These are phyloP conservation scores for Picus viridis DNA, from an alignment of 2,797 vertebrate genomes.

Conservation along the genomic window DNA sequence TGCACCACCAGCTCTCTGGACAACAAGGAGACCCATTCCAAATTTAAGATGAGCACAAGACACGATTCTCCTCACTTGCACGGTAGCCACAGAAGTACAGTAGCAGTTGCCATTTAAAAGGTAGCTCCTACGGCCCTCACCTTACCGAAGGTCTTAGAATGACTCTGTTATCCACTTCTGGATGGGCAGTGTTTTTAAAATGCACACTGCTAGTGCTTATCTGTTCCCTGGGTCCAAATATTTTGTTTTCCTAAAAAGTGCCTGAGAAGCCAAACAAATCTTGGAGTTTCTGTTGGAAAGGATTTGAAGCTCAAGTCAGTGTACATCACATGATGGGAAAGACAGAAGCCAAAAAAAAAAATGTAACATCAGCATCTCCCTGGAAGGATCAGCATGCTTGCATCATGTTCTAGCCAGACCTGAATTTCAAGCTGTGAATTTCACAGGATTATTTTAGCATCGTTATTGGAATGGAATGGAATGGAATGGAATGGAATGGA, in stretches of 20 bases:
- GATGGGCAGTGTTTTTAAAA: background rate
- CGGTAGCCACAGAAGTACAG: background rate
- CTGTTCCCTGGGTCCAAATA: background rate
- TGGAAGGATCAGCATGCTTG: background rate
- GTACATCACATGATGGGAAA: background rate
- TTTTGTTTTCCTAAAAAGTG: slow-evolving; percentile 34
- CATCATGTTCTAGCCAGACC: background rate
- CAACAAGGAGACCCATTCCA: background rate
- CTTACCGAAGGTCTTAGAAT: background rate
- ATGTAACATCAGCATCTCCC: background rate
- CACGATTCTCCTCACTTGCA: fast-evolving
- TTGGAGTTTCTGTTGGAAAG: slow-evolving; percentile 37
- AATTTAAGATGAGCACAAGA: background rate
- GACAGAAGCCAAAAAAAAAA: background rate
- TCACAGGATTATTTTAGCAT: background rate
- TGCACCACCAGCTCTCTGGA: background rate
- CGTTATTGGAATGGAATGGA: too few relatives aligned
- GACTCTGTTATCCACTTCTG: background rate
- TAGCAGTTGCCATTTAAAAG: background rate
- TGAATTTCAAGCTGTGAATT: background rate
- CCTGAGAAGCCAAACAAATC: slow-evolving; percentile 32
- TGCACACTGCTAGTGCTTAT: background rate
- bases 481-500: too few relatives aligned
- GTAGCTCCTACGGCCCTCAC: background rate
- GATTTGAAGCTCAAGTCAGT: background rate